Conservation (phyloP, 2,113 vertebrate genomes). For the Caretta caretta region DNA sequence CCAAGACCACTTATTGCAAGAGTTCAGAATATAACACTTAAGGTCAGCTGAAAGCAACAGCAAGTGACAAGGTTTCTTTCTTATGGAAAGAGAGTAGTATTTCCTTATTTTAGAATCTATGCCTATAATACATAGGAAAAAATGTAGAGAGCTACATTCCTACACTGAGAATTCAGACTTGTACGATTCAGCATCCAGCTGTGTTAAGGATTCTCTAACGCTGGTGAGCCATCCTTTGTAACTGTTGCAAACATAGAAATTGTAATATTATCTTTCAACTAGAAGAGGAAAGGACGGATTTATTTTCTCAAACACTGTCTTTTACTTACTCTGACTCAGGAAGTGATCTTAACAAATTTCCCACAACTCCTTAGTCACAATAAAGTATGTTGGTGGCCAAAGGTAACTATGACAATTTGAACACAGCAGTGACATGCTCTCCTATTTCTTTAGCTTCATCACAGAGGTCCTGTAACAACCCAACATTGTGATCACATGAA, state of each 20-base stretch:
- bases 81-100: neutral
- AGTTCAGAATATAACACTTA: neutral
- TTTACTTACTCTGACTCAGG: neutral
- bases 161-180: neutral
- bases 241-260: neutral
- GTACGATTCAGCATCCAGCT: neutral
- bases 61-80: neutral
- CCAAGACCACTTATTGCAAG: neutral
- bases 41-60: neutral
- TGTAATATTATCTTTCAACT: neutral
- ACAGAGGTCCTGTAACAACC: neutral
- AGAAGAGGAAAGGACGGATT: neutral
- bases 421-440: neutral
- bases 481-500: neutral
- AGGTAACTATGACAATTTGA: neutral
- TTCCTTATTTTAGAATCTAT: neutral
- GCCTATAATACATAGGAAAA: neutral
- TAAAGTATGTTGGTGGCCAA: neutral
- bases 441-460: neutral
- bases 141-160: neutral
- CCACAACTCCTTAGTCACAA: neutral
- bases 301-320: neutral
- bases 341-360: neutral
- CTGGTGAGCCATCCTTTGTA: rapidly evolving
- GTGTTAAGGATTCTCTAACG: neutral